Percentiles rank a stretch among this genome's conserved stretches.
Evolutionary conservation across 1,140 invertebrate genomes (phyloP).

Genomic region (Tyrophagus putrescentiae): DNA sequence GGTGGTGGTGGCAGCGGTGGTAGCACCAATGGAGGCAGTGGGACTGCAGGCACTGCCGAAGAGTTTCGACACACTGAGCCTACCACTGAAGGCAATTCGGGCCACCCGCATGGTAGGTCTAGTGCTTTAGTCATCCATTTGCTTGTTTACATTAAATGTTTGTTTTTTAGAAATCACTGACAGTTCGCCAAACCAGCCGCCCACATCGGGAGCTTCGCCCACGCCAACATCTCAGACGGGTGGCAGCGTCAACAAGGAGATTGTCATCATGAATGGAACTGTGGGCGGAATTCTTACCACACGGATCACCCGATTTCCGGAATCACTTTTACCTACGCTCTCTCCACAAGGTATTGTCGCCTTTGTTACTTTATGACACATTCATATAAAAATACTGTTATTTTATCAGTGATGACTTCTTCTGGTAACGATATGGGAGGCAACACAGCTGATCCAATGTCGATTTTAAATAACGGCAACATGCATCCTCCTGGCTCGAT

Average conservation of each 20-base stretch:
- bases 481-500: no score
- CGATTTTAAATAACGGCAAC: no score
- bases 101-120: not conserved
- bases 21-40: not conserved
- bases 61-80: not conserved
- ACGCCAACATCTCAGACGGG: not conserved
- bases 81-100: not conserved
- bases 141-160: not conserved
- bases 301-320: constrained; percentile 17
- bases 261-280: constrained; percentile 10
- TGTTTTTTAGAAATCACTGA: not conserved
- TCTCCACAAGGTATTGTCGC: constrained; percentile 4
- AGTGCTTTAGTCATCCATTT: not conserved
- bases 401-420: not conserved
- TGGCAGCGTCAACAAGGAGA: not conserved
- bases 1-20: constrained; percentile 14
- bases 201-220: not conserved
- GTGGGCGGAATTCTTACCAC: constrained; percentile 15
- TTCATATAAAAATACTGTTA: not conserved
- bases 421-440: no score
- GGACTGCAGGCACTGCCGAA: not conserved
- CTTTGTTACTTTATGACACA: not conserved
- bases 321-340: constrained; percentile 11
- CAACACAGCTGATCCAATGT: no score
- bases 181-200: not conserved